Evolutionary conservation across 2,888 invertebrate genomes (phyloP).

Genomic region (Epirrhoe alternata): DNA sequence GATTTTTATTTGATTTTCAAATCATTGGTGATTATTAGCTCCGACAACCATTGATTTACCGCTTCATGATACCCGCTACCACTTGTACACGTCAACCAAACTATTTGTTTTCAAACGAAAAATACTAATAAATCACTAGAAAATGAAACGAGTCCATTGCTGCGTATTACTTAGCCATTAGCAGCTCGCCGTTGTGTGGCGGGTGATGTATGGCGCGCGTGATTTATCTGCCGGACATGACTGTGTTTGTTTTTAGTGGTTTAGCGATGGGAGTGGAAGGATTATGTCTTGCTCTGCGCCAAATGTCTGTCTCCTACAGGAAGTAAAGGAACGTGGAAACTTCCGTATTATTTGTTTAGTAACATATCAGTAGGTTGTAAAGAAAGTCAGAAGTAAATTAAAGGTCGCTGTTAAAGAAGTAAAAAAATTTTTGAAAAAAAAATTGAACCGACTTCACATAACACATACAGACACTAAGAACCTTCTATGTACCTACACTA

Average conservation of each 20-base stretch:
- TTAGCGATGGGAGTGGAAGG: conserved; percentile 26
- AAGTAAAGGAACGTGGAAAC: not conserved
- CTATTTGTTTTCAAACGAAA: conserved; percentile 36
- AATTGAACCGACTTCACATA: too few species aligned
- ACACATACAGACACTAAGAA: too few species aligned
- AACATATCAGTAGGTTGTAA: not conserved
- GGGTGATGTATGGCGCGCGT: conserved; percentile 57
- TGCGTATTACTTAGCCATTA: conserved; percentile 57
- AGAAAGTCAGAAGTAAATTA: too few species aligned
- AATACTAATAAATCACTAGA: conserved; percentile 46
- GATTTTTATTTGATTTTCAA: not conserved
- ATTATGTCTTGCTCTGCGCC: conserved; percentile 27
- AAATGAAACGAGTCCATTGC: conserved; percentile 52
- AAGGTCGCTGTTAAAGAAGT: too few species aligned
- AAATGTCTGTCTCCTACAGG: conserved; percentile 15
- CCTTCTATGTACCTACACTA: too few species aligned
- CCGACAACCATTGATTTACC: not conserved
- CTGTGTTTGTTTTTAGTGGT: conserved; percentile 36
- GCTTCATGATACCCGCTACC: not conserved
- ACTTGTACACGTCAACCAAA: conserved; percentile 16
- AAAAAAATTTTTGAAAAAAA: too few species aligned
- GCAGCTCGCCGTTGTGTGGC: conserved; percentile 48
- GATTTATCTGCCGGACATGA: conserved; percentile 55
- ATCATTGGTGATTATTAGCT: not conserved
- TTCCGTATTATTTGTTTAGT: not conserved